Evolutionary conservation across 1,140 invertebrate species (phyloP).

Genomic region (Notospermus geniculatus): DNA sequence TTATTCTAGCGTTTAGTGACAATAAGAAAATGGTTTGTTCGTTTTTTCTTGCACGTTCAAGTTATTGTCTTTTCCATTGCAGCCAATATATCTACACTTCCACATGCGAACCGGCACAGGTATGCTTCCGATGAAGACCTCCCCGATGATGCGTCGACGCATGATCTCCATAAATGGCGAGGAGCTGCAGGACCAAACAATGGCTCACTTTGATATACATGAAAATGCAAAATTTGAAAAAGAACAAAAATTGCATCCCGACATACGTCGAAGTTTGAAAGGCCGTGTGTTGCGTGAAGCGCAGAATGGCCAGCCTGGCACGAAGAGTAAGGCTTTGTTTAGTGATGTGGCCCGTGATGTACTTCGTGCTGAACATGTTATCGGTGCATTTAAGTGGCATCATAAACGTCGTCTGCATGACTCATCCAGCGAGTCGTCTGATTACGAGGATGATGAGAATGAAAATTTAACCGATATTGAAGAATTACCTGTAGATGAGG

Average conservation of each 20-base stretch:
- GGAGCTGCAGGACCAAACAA: conserved; percentile 28
- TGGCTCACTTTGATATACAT: conserved; percentile 49
- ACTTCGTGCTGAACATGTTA: conserved; percentile 12
- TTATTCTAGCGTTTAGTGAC: too few relatives aligned
- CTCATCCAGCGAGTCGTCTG: conserved; percentile 13
- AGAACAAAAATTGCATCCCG: conserved; percentile 40
- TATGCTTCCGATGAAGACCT: conserved; percentile 10
- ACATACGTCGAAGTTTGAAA: conserved; percentile 40
- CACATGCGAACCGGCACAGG: conserved; percentile 26
- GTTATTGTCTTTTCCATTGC: conserved; percentile 25
- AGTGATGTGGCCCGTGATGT: conserved; percentile 15
- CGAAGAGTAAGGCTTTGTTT: conserved; percentile 7
- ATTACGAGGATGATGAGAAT: conserved; percentile 8
- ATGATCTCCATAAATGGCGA: conserved; percentile 54
- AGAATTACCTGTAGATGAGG: too few relatives aligned
- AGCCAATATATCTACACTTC: conserved; percentile 47
- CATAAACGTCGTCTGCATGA: conserved; percentile 17
- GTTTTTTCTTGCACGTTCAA: too few relatives aligned
- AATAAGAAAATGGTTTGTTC: too few relatives aligned
- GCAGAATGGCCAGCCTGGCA: too few relatives aligned
- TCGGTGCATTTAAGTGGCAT: conserved; percentile 13
- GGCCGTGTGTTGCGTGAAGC: background rate
- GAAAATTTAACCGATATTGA: too few relatives aligned
- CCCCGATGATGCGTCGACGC: conserved; percentile 23
- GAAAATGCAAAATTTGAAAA: conserved; percentile 51